Percentiles rank a stretch among this genome's conserved stretches.
phyloP scores from a whole-genome alignment of 2,113 vertebrate genomes.

The Dinomys branickii region DNA sequence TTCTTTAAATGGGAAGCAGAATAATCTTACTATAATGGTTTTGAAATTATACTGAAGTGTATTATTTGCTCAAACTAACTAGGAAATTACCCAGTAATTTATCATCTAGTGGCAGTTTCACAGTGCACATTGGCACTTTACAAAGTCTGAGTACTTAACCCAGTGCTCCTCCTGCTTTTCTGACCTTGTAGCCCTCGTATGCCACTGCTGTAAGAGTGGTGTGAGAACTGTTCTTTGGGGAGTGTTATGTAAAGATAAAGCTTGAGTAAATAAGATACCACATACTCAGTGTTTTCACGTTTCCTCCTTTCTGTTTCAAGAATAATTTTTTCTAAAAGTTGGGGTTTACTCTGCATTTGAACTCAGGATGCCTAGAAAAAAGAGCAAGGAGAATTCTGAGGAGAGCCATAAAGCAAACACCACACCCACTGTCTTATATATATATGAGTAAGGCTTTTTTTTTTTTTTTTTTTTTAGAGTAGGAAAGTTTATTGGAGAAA shows the following conservation, averaged over 20 bases:
- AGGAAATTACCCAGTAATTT: background rate
- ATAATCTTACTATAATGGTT: background rate
- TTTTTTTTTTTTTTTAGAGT: no score
- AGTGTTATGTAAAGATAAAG: background rate
- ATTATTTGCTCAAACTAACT: background rate
- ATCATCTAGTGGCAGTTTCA: background rate
- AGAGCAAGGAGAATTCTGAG: background rate
- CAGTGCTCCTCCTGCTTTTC: background rate
- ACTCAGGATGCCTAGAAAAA: background rate
- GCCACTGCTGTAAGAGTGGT: fast-evolving
- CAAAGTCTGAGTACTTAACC: background rate
- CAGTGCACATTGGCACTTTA: no score
- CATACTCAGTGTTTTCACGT: background rate
- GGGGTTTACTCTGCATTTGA: background rate
- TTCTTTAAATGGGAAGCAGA: background rate
- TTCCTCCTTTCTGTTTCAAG: background rate
- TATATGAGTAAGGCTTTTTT: no score
- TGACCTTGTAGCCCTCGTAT: background rate
- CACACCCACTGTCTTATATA: background rate
- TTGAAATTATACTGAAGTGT: background rate
- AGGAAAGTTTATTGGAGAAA: no score
- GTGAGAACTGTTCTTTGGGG: background rate
- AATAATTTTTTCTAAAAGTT: background rate
- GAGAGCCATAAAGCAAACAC: background rate
- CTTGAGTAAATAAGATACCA: background rate